Evolutionary conservation across 2,113 vertebrate species (phyloP).

Genomic region (Neopipo cinnamomea): DNA sequence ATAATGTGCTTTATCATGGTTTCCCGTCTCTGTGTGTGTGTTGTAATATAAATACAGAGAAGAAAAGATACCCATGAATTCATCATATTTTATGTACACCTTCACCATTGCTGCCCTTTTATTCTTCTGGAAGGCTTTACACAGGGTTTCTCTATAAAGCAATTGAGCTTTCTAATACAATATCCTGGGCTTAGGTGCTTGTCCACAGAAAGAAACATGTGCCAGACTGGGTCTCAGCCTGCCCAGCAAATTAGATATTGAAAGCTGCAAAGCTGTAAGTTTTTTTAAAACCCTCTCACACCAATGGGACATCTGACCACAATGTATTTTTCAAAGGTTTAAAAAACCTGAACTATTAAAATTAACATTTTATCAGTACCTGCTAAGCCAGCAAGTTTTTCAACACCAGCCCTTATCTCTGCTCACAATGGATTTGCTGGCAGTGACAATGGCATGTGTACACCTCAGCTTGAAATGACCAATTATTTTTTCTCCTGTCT

Average conservation of each 20-base stretch:
- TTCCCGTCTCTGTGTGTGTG: not conserved
- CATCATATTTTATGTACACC: not conserved
- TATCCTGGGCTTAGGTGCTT: slow-evolving; percentile 31
- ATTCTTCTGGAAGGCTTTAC: slow-evolving; percentile 54
- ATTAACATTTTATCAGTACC: not conserved
- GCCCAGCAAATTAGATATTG: not conserved
- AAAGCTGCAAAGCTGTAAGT: not conserved
- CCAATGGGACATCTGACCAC: not conserved
- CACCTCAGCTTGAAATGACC: not conserved
- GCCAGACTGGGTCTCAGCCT: not conserved
- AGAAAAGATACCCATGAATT: not conserved
- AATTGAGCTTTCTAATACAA: slow-evolving; percentile 52
- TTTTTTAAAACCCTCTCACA: not conserved
- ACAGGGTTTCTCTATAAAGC: not conserved
- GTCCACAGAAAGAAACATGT: not conserved
- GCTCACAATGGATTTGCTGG: not conserved
- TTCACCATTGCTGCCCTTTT: not conserved
- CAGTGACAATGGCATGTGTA: rapidly evolving
- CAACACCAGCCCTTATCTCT: rapidly evolving
- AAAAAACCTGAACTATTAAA: not conserved
- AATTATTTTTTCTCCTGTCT: not conserved
- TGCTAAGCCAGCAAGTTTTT: not conserved
- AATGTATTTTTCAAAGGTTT: not conserved
- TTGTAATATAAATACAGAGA: not conserved
- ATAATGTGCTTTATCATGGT: not conserved